Conservation (phyloP, 2,113 vertebrate species). For the Capreolus pygargus region DNA sequence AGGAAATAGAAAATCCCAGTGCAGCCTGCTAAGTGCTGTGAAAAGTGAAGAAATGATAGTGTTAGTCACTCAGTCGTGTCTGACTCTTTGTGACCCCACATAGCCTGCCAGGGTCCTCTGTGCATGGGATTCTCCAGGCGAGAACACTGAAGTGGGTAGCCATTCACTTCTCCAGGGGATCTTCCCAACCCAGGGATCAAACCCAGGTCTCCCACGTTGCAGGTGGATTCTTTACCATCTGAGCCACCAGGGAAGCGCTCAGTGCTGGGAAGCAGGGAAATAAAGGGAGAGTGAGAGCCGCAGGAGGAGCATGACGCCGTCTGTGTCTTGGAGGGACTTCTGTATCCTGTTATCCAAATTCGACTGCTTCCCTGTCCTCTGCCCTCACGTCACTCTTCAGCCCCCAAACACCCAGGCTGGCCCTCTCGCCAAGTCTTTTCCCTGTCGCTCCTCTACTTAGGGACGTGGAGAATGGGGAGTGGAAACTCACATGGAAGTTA, state of each 20-base stretch:
- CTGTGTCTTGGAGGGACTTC: background rate
- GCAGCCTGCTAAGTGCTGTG: background rate
- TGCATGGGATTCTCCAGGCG: background rate
- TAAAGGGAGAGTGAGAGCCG: background rate
- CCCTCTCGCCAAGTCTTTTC: background rate
- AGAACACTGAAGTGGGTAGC: background rate
- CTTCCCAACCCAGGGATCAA: background rate
- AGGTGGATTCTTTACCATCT: background rate
- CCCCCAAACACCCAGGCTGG: background rate
- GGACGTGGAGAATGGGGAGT: background rate
- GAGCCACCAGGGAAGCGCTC: background rate
- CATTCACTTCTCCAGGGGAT: background rate
- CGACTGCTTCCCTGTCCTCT: background rate
- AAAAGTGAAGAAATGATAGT: background rate
- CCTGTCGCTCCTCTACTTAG: accelerated
- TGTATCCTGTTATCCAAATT: accelerated
- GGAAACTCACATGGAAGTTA: background rate
- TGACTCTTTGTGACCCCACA: background rate
- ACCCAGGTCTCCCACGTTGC: background rate
- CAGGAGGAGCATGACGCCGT: accelerated
- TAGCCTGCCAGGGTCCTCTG: background rate
- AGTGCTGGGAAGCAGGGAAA: background rate
- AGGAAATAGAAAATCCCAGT: background rate
- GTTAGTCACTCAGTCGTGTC: background rate
- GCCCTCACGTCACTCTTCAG: background rate